Evolutionary conservation across 2,113 vertebrate genomes (phyloP).

Genomic region (Poeciliopsis turrubarensis): DNA sequence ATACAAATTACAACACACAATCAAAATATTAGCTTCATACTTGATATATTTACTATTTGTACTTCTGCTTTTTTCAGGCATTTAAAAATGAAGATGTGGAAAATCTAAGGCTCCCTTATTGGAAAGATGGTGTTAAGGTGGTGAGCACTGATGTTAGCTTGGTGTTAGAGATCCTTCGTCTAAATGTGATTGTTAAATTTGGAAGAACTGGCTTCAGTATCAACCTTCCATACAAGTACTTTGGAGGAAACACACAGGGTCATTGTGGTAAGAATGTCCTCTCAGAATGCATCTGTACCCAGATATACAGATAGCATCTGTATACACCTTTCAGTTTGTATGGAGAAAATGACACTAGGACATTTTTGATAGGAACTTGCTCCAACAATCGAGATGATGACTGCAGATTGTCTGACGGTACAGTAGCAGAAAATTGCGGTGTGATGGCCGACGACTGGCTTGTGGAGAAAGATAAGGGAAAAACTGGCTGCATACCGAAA

Average conservation of each 20-base stretch:
- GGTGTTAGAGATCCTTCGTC: slow-evolving; percentile 81
- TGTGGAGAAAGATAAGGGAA: slow-evolving; percentile 66
- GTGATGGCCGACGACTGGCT: slow-evolving; percentile 88
- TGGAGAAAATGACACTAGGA: slow-evolving; percentile 1
- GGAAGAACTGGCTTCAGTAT: slow-evolving; percentile 87
- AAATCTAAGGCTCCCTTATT: slow-evolving; percentile 61
- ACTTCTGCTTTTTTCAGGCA: slow-evolving; percentile 54
- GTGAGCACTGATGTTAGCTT: slow-evolving; percentile 80
- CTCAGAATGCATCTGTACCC: not conserved
- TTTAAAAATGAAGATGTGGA: slow-evolving; percentile 20
- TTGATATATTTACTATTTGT: not conserved
- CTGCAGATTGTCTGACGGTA: slow-evolving; percentile 84
- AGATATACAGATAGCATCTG: not conserved
- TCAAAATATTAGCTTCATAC: no score
- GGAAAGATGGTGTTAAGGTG: slow-evolving; percentile 76
- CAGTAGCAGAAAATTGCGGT: slow-evolving; percentile 78
- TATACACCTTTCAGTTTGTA: no score
- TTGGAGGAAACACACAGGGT: slow-evolving; percentile 91
- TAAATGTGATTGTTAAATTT: slow-evolving; percentile 82
- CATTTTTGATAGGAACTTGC: slow-evolving; percentile 84
- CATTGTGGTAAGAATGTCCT: slow-evolving; percentile 86
- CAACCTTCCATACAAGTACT: slow-evolving; percentile 80
- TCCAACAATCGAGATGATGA: slow-evolving; percentile 88
- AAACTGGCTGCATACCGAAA: slow-evolving; percentile 79
- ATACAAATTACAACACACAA: not conserved